Conservation (phyloP, 2,888 invertebrate genomes). For the Synergus laeviventris region DNA sequence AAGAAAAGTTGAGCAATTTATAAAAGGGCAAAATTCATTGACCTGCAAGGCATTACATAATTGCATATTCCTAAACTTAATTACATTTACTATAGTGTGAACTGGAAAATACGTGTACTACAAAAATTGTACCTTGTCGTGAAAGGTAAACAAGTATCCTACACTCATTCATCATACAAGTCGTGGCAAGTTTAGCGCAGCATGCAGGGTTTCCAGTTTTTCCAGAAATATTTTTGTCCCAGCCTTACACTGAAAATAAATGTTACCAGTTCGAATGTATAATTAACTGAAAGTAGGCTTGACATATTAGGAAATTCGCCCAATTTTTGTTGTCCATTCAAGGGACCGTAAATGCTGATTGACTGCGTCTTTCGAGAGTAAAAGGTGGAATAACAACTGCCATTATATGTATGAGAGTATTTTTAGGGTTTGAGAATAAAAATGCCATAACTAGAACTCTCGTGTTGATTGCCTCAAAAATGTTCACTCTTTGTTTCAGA, state of each 20-base stretch:
- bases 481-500: too few relatives aligned
- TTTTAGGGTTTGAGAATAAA: not conserved
- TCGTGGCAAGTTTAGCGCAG: constrained; percentile 23
- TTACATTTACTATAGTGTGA: constrained; percentile 28
- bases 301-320: constrained; percentile 19
- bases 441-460: not conserved
- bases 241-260: constrained; percentile 24
- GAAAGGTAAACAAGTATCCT: constrained; percentile 28
- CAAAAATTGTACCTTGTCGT: constrained; percentile 20
- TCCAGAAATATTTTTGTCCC: constrained; percentile 11
- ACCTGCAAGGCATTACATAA: not conserved
- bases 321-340: not conserved
- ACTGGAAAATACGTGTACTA: constrained; percentile 13
- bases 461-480: not conserved
- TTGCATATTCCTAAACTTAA: constrained; percentile 18
- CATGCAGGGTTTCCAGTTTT: constrained; percentile 32
- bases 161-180: constrained; percentile 22
- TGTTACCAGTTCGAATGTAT: constrained; percentile 14
- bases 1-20: not conserved
- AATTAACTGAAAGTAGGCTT: constrained; percentile 29
- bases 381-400: constrained; percentile 1
- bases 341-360: not conserved
- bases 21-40: constrained; percentile 16
- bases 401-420: not conserved
- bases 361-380: not conserved